Percentiles rank a stretch among this genome's conserved stretches.
Conservation (phyloP, 1,140 invertebrate genomes). For the Sitobion miscanthi region DNA sequence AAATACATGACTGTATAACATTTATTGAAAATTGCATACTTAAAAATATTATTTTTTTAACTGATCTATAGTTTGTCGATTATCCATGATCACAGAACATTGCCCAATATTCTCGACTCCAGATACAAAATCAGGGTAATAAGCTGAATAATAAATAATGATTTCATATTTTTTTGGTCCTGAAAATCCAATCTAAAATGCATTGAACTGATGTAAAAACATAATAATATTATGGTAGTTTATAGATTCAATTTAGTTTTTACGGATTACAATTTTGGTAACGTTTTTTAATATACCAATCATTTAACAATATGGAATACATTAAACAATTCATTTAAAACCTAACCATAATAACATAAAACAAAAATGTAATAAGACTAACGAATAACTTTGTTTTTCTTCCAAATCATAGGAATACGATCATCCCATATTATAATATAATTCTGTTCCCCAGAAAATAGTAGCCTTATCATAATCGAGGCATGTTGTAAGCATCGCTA, state of each 20-base stretch:
- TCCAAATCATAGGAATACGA: background rate
- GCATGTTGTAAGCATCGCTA: background rate
- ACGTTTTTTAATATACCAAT: background rate
- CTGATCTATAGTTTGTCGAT: too few relatives aligned
- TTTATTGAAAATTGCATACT: too few relatives aligned
- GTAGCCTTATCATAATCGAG: background rate
- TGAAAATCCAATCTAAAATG: background rate
- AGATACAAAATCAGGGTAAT: background rate
- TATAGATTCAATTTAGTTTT: background rate
- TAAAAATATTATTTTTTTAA: too few relatives aligned
- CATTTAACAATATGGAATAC: too few relatives aligned
- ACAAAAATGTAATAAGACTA: background rate
- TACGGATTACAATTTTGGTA: background rate
- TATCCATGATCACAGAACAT: too few relatives aligned
- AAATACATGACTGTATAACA: too few relatives aligned
- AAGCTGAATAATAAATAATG: background rate
- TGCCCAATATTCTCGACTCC: background rate
- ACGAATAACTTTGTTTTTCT: background rate
- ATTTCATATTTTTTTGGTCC: background rate
- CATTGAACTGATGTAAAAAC: too few relatives aligned
- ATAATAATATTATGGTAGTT: background rate
- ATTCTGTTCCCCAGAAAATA: background rate
- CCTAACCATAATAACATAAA: background rate
- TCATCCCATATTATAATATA: background rate
- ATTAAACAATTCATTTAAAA: background rate